These are phyloP conservation scores for Hetaerina titia DNA, from an alignment of 2,888 invertebrate species.

Conservation along the genomic window DNA sequence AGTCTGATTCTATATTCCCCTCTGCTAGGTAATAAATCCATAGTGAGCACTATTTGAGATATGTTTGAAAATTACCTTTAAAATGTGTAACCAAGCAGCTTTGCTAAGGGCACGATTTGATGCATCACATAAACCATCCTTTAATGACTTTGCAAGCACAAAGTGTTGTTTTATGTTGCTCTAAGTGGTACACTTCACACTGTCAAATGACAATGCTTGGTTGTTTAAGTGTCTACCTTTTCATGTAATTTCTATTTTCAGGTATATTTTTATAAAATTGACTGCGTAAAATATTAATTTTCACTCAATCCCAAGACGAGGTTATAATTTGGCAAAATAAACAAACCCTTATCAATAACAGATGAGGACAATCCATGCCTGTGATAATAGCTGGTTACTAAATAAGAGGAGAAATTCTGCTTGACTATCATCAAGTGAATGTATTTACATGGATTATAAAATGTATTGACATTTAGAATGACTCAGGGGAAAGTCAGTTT, in stretches of 20 bases:
- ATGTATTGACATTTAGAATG: background rate
- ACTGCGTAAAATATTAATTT: background rate
- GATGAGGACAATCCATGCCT: background rate
- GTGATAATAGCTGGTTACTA: background rate
- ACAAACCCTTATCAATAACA: background rate
- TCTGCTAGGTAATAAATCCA: too few species aligned
- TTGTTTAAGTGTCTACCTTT: background rate
- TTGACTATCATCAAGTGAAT: background rate
- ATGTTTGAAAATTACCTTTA: too few species aligned
- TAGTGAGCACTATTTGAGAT: too few species aligned
- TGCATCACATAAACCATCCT: background rate
- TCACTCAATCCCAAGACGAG: background rate
- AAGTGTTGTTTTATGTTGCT: background rate
- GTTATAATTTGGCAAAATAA: background rate
- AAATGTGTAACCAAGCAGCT: too few species aligned
- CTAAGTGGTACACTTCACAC: background rate
- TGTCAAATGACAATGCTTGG: background rate
- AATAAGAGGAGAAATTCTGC: background rate
- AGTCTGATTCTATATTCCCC: too few species aligned
- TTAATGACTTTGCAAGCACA: background rate
- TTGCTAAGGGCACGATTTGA: too few species aligned
- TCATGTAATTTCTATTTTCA: background rate
- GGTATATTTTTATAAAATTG: background rate
- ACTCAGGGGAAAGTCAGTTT: background rate
- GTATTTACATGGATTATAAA: background rate